Evolutionary conservation across 2,113 vertebrate genomes (phyloP).

Genomic region (Zonotrichia leucophrys): DNA sequence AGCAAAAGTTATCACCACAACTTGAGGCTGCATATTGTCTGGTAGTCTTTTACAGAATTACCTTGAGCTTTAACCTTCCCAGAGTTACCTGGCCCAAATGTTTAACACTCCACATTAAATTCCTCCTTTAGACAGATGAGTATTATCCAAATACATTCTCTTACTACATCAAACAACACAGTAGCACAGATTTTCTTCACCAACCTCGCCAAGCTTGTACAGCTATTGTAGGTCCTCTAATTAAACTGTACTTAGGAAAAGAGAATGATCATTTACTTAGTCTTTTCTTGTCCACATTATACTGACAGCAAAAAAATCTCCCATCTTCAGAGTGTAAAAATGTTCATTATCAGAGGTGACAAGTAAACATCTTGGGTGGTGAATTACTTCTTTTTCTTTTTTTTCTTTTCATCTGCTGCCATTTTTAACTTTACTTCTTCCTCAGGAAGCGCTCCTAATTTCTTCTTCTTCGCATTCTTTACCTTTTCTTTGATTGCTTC

Average conservation of each 20-base stretch:
- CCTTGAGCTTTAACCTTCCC: not conserved
- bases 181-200: not conserved
- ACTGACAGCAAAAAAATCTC: not conserved
- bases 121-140: not conserved
- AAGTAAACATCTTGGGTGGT: not conserved
- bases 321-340: not conserved
- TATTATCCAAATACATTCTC: not conserved
- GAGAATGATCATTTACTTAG: not conserved
- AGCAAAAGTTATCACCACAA: not conserved
- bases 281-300: not conserved
- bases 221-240: not conserved
- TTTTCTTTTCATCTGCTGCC: slow-evolving; percentile 77
- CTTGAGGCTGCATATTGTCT: not conserved
- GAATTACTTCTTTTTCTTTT: slow-evolving; percentile 76
- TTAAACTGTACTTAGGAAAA: not conserved
- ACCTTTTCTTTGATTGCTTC: slow-evolving; percentile 91
- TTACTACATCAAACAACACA: not conserved
- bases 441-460: slow-evolving; percentile 87
- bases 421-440: slow-evolving; percentile 75
- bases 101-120: not conserved
- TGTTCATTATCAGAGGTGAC: not conserved
- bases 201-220: not conserved
- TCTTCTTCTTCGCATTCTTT: slow-evolving; percentile 91
- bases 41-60: not conserved
- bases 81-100: not conserved